Evolutionary conservation across 2,113 vertebrate species (phyloP).

Genomic region (Spilogale gracilis): DNA sequence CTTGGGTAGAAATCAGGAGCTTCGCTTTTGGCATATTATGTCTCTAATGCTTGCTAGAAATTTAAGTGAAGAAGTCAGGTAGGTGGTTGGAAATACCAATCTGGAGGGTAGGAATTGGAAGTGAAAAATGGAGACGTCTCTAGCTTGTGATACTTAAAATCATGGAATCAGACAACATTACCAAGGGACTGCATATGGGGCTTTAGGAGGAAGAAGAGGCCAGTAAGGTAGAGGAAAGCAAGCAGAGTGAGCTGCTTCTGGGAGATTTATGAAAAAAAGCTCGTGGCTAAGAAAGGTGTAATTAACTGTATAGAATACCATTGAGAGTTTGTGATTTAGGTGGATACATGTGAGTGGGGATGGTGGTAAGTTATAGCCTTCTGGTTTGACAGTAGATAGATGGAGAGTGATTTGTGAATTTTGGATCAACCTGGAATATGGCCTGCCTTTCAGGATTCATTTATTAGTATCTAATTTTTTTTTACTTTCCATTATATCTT

Average conservation of each 20-base stretch:
- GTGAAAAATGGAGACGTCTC: not conserved
- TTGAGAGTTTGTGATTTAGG: not conserved
- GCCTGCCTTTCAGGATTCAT: not conserved
- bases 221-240: not conserved
- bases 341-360: not conserved
- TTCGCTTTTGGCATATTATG: not conserved
- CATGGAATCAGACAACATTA: not conserved
- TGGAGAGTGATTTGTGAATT: not conserved
- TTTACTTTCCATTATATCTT: not conserved
- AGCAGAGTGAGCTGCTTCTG: not conserved
- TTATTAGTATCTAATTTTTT: constrained; percentile 6
- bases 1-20: not conserved
- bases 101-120: not conserved
- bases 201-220: not conserved
- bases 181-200: not conserved
- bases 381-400: constrained; percentile 27
- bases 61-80: not conserved
- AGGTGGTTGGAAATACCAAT: not conserved
- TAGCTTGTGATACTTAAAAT: constrained; percentile 44
- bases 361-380: not conserved
- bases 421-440: not conserved
- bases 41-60: constrained; percentile 22
- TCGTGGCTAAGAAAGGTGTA: not conserved
- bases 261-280: not conserved
- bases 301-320: not conserved